Evolutionary conservation across 2,888 invertebrate species (phyloP).

Genomic region (Eurytoma adleriae): DNA sequence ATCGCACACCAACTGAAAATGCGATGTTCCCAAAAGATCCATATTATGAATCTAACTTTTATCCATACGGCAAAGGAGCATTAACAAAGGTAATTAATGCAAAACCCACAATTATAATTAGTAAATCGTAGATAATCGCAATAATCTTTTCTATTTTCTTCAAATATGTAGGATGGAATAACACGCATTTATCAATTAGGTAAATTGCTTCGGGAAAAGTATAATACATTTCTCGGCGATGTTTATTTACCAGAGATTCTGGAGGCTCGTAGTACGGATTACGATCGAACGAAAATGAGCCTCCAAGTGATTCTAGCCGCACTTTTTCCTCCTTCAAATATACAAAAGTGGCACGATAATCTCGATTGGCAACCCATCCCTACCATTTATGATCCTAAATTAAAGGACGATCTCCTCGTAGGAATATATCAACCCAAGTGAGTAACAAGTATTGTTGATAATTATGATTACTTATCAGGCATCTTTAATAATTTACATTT

Average conservation of each 20-base stretch:
- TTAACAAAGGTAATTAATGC: conserved; percentile 79
- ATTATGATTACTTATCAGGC: too few species aligned
- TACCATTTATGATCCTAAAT: conserved; percentile 11
- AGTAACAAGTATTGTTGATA: background rate
- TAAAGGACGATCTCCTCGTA: conserved; percentile 50
- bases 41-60: conserved; percentile 36
- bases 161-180: conserved; percentile 76
- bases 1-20: conserved; percentile 39
- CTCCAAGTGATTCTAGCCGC: conserved; percentile 82
- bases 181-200: conserved; percentile 77
- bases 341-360: conserved; percentile 79
- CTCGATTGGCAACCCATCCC: conserved; percentile 82
- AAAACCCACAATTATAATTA: background rate
- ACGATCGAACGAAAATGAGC: conserved; percentile 85
- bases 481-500: too few species aligned
- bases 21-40: conserved; percentile 38
- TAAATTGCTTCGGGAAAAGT: conserved; percentile 75
- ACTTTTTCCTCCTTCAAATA: conserved; percentile 79
- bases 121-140: background rate
- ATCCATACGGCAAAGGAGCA: conserved; percentile 75
- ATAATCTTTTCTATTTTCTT: background rate
- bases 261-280: conserved; percentile 80
- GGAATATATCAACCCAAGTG: conserved; percentile 38
- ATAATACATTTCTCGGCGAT: conserved; percentile 75
- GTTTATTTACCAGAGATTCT: conserved; percentile 73